phyloP scores from a whole-genome alignment of 2,888 invertebrate species.

The Harpagoxenus sublaevis region DNA sequence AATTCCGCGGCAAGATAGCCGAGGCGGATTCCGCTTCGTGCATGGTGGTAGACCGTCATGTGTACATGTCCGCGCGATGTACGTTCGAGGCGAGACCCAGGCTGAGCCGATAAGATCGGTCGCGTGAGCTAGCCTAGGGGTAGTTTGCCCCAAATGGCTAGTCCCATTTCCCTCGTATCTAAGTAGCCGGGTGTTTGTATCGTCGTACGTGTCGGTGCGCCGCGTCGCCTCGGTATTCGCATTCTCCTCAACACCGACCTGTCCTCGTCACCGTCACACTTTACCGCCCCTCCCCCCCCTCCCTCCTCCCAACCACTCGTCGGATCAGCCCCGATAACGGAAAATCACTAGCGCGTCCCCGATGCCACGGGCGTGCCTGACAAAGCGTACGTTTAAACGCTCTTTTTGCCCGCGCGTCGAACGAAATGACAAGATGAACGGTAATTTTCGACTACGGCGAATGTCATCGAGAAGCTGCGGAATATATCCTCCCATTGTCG shows the following conservation, averaged over 20 bases:
- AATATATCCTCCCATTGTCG: conserved; percentile 19
- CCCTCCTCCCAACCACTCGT: not conserved
- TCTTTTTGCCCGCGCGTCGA: conserved; percentile 40
- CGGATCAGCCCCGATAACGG: conserved; percentile 62
- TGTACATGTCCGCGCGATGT: conserved; percentile 37
- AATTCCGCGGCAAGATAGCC: conserved; percentile 72
- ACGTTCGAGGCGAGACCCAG: conserved; percentile 64
- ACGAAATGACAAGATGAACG: conserved; percentile 44
- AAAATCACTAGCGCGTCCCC: conserved; percentile 59
- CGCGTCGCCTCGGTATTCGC: conserved; percentile 61
- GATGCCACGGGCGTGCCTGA: conserved; percentile 26
- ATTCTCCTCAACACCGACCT: conserved; percentile 52
- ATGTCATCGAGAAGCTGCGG: conserved; percentile 17
- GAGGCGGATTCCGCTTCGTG: conserved; percentile 19
- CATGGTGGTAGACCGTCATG: not conserved
- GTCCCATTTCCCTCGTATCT: conserved; percentile 78
- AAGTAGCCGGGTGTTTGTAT: conserved; percentile 78
- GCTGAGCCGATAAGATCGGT: conserved; percentile 80
- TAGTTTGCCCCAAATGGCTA: conserved; percentile 82
- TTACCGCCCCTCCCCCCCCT: conserved; percentile 11
- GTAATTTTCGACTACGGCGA: conserved; percentile 40
- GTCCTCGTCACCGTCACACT: conserved; percentile 55
- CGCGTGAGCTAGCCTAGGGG: conserved; percentile 80
- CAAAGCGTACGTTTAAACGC: conserved; percentile 32
- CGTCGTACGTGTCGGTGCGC: conserved; percentile 63